Evolutionary conservation across 2,113 vertebrate species (phyloP), one percentile per base, ranked within the genome.

Genomic region (Datnioides undecimradiatus): DNA sequence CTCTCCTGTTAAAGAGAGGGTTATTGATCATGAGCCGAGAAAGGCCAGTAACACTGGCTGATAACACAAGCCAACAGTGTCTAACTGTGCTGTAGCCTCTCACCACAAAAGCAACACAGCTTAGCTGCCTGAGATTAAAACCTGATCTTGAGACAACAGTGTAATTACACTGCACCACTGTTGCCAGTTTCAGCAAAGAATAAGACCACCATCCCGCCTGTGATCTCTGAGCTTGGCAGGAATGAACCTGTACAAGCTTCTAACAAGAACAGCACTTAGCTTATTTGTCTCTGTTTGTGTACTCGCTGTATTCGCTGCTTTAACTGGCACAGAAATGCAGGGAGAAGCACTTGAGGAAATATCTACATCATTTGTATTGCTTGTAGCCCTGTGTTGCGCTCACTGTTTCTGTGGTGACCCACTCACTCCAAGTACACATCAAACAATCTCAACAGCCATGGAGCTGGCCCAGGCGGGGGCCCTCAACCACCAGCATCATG

Each of bases 81-180:
- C 41, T 45, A 12, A 63, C 59, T 41, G 36, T 13, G 41, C 38
- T 3, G 2, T 0, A 57, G 27, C 54, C 48, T 62, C 10, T 51
- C 21, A 65, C 45, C 51, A 27, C 27, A 69, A 70, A 60, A 70
- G 64, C 41, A 79, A 69, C 33, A 43, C 67, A 52, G 51, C 70
- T 34, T 21, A 23, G 4, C 14, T 57, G 68, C 34, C 48, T 46
- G 46, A 72, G 33, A 49, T 58, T 66, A 45, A 74, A 72, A 52
- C 19, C 45, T 51, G 25, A 68, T 58, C 72, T 71, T 46, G 66
- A 70, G 36, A 64, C 0, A 46, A 72, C 33, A 73, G 36, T 1
- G 9, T 51, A 49, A 72, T 80, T 48, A 51, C 7, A 62, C 55
- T 6, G 8, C 66, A 67, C 21, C 43, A 64, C 13, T 33, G 5